phyloP scores from a whole-genome alignment of 2,888 invertebrate species.

The Agrochola macilenta region DNA sequence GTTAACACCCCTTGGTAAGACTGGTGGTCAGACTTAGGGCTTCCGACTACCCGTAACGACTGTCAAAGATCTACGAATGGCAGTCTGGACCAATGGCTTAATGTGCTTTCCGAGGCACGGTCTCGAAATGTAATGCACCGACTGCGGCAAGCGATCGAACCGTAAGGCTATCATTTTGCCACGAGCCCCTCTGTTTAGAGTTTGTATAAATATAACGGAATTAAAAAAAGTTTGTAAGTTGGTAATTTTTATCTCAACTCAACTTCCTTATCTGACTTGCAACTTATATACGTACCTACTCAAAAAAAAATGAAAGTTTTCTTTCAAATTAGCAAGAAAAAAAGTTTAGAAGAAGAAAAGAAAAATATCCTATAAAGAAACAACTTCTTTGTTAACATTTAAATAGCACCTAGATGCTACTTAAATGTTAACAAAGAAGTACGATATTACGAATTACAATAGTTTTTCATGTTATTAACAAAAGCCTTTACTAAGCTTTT shows the following conservation, averaged over 20 bases:
- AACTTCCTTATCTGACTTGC: background rate
- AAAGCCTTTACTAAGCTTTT: conserved; percentile 8
- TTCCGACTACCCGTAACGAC: no score
- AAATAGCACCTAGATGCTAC: background rate
- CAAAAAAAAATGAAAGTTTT: background rate
- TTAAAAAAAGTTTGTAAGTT: background rate
- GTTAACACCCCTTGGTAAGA: background rate
- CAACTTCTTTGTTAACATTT: conserved; percentile 18
- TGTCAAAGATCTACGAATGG: background rate
- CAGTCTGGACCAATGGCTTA: background rate
- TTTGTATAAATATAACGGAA: background rate
- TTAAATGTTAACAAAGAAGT: no score
- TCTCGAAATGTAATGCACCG: no score
- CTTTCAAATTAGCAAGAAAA: background rate
- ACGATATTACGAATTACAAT: background rate
- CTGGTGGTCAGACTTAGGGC: background rate
- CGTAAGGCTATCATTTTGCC: background rate
- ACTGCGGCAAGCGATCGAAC: background rate
- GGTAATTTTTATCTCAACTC: background rate
- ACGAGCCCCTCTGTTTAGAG: background rate
- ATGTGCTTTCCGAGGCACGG: background rate
- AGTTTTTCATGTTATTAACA: conserved; percentile 3
- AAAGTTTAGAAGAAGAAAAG: background rate
- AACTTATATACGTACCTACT: background rate
- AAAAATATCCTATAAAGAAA: background rate